Conservation (phyloP, 2,113 vertebrate species). For the Monarcha castaneiventris region DNA sequence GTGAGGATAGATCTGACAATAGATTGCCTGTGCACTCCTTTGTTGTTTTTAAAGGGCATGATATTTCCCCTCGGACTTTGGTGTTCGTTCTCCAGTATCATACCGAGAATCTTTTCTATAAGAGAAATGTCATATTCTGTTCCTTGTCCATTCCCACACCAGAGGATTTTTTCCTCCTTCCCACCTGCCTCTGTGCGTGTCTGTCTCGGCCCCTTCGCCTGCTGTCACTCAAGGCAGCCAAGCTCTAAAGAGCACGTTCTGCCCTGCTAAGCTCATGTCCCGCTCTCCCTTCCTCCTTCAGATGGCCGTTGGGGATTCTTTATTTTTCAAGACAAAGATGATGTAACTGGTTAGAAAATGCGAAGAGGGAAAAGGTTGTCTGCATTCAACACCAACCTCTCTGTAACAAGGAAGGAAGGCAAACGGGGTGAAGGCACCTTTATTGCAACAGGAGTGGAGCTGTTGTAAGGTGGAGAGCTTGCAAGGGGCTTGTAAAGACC, state of each 20-base stretch:
- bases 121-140: constrained; percentile 52
- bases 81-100: constrained; percentile 33
- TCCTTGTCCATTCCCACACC: constrained; percentile 36
- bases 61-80: constrained; percentile 56
- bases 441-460: neutral
- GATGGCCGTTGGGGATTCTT: constrained; percentile 17
- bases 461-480: neutral
- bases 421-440: neutral
- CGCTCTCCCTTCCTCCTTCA: neutral
- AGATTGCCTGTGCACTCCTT: constrained; percentile 34
- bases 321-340: constrained; percentile 12
- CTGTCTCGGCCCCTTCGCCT: neutral
- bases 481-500: neutral
- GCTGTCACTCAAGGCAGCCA: constrained; percentile 54
- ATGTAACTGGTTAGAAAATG: constrained; percentile 23
- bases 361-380: neutral
- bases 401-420: neutral
- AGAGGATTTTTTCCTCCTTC: neutral
- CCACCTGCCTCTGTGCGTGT: constrained; percentile 10
- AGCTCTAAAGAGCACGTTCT: constrained; percentile 51
- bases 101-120: constrained; percentile 31
- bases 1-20: neutral
- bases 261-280: constrained; percentile 36
- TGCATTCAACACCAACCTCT: neutral
- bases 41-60: constrained; percentile 63